Evolutionary conservation across 2,888 invertebrate species (phyloP).

Genomic region (Rotaria macrura): DNA sequence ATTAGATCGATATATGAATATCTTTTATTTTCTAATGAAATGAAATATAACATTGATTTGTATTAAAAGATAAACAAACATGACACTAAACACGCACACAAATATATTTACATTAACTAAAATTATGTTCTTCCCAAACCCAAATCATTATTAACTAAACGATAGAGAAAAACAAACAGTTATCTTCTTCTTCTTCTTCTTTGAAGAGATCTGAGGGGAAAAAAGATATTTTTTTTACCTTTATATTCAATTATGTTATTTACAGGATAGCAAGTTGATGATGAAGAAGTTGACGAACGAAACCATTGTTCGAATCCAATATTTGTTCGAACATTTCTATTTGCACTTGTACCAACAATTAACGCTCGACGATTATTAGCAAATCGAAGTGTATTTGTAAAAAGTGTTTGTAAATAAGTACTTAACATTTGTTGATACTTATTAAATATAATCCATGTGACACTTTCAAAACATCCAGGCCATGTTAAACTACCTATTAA

Average conservation of each 20-base stretch:
- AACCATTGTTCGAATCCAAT: background rate
- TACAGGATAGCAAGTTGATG: background rate
- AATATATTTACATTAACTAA: background rate
- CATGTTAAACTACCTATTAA: conserved; percentile 72
- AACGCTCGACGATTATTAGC: background rate
- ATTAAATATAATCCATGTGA: conserved; percentile 93
- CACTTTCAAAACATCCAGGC: conserved; percentile 96
- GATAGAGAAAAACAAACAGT: too few relatives aligned
- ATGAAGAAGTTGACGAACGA: background rate
- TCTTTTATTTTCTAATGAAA: too few relatives aligned
- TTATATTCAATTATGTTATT: background rate
- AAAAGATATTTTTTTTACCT: background rate
- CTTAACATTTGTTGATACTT: conserved; percentile 52
- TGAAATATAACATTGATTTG: too few relatives aligned
- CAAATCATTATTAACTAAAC: background rate
- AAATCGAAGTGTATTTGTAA: background rate
- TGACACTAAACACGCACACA: background rate
- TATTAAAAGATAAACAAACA: background rate
- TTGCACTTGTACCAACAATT: background rate
- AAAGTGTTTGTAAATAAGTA: conserved; percentile 19
- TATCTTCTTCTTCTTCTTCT: too few relatives aligned
- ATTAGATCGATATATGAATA: too few relatives aligned
- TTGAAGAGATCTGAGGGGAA: too few relatives aligned
- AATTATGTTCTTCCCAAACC: background rate
- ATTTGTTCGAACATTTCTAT: background rate